A percentile compares a stretch with the other conserved stretches of the same genome.
Evolutionary conservation across 2,888 invertebrate species (phyloP).

Genomic region (Schizotus pectinicornis): DNA sequence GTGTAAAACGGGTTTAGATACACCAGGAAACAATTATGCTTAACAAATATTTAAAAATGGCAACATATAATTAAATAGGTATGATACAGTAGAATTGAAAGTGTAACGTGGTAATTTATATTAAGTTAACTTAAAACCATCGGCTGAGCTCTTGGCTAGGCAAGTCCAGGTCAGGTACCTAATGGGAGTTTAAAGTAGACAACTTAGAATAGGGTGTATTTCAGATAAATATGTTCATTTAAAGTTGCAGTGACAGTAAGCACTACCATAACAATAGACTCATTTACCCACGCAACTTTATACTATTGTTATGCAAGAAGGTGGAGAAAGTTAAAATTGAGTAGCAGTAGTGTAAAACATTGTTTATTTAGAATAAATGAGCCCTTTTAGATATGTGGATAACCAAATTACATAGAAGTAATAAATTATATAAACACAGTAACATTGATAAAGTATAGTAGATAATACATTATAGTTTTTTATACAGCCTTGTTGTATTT

Average conservation of each 20-base stretch:
- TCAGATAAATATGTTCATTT: neutral
- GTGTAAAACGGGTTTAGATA: constrained; percentile 1
- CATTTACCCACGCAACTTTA: neutral
- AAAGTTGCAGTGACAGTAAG: neutral
- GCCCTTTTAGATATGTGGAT: neutral
- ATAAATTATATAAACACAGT: neutral
- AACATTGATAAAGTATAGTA: neutral
- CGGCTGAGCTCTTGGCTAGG: too few species aligned
- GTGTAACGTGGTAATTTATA: too few species aligned
- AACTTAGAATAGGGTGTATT: neutral
- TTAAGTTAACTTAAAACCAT: too few species aligned
- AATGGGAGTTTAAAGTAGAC: neutral
- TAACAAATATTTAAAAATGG: neutral
- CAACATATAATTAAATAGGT: neutral
- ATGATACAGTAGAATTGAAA: neutral
- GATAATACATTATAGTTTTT: constrained; percentile 2
- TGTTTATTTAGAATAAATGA: neutral
- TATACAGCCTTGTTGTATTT: constrained; percentile 21
- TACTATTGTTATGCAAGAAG: neutral
- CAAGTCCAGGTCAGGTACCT: neutral
- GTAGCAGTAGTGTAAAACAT: neutral
- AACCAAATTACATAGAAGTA: constrained; percentile 1
- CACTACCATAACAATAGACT: constrained; percentile 7
- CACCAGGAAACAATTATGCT: neutral
- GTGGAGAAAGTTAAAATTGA: neutral